These are phyloP conservation scores for Oscheius sp. DNA, from an alignment of 2,888 invertebrate genomes.

Conservation along the genomic window DNA sequence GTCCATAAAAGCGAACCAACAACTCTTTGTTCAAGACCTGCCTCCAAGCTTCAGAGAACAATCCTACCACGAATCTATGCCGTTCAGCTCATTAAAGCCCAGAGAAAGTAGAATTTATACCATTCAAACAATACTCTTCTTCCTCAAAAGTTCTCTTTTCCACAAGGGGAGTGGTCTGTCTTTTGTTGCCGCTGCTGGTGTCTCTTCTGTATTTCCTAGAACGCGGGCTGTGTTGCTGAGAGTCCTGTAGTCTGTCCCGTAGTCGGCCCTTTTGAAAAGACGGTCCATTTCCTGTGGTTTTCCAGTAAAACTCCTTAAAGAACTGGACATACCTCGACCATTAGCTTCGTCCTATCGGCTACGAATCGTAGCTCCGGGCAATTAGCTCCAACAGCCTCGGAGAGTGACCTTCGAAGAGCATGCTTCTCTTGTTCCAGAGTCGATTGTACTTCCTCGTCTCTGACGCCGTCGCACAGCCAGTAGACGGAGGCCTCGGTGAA, in stretches of 20 bases:
- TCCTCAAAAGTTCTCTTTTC: slow-evolving; percentile 18
- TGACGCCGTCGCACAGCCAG: slow-evolving; percentile 30
- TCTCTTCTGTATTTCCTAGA: slow-evolving; percentile 34
- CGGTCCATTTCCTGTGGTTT: slow-evolving; percentile 51
- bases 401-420: slow-evolving; percentile 40
- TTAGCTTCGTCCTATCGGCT: slow-evolving; percentile 31
- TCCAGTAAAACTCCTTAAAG: background rate
- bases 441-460: slow-evolving; percentile 31
- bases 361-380: slow-evolving; percentile 47
- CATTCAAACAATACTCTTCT: background rate
- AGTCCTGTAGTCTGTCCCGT: slow-evolving; percentile 51
- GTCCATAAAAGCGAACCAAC: too few species aligned
- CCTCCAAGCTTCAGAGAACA: too few species aligned
- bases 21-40: too few species aligned
- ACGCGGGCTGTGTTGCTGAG: slow-evolving; percentile 46
- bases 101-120: too few species aligned
- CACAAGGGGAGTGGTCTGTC: slow-evolving; percentile 3
- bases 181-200: background rate
- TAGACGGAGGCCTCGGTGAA: slow-evolving; percentile 31
- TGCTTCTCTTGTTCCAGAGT: slow-evolving; percentile 42
- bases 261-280: slow-evolving; percentile 53
- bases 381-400: slow-evolving; percentile 44
- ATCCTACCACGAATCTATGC: too few species aligned
- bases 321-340: slow-evolving; percentile 22
- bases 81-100: too few species aligned